Conservation (phyloP, 2,888 invertebrate genomes). For the Neoascia interrupta region DNA sequence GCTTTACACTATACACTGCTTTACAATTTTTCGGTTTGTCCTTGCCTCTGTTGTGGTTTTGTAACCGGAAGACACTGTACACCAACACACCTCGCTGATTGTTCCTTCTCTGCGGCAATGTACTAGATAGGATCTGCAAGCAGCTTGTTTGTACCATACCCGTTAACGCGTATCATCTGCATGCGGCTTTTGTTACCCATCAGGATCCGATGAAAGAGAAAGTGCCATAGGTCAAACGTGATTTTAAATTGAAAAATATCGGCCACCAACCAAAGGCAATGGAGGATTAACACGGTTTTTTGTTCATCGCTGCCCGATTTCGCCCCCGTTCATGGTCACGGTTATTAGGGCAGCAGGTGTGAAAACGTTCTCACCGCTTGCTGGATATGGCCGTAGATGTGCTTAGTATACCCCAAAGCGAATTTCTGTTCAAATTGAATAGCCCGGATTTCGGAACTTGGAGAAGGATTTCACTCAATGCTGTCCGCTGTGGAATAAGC, state of each 20-base stretch:
- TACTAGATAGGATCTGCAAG: conserved; percentile 31
- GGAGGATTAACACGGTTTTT: conserved; percentile 55
- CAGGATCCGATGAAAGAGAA: conserved; percentile 51
- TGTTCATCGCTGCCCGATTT: background rate
- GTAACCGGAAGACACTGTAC: conserved; percentile 63
- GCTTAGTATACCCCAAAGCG: conserved; percentile 24
- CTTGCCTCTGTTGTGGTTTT: conserved; percentile 62
- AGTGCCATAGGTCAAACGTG: conserved; percentile 68
- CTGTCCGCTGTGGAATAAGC: conserved; percentile 58
- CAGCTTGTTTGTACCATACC: background rate
- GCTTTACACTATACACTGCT: conserved; percentile 4
- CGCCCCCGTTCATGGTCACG: conserved; percentile 57
- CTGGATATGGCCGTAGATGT: too few species aligned
- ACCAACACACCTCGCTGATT: conserved; percentile 34
- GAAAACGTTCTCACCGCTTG: conserved; percentile 44
- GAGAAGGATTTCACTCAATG: conserved; percentile 32
- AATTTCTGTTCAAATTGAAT: conserved; percentile 50
- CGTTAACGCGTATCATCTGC: background rate
- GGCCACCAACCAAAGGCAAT: conserved; percentile 67
- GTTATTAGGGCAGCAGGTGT: conserved; percentile 65
- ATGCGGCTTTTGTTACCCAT: conserved; percentile 40
- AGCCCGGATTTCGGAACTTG: conserved; percentile 41
- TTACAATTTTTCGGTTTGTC: conserved; percentile 56
- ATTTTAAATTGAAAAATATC: conserved; percentile 69
- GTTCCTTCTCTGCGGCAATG: conserved; percentile 43